A percentile compares a stretch with the other conserved stretches of the same genome.
These are phyloP conservation scores for Saccopteryx bilineata DNA, from an alignment of 2,113 vertebrate genomes.

Conservation along the genomic window DNA sequence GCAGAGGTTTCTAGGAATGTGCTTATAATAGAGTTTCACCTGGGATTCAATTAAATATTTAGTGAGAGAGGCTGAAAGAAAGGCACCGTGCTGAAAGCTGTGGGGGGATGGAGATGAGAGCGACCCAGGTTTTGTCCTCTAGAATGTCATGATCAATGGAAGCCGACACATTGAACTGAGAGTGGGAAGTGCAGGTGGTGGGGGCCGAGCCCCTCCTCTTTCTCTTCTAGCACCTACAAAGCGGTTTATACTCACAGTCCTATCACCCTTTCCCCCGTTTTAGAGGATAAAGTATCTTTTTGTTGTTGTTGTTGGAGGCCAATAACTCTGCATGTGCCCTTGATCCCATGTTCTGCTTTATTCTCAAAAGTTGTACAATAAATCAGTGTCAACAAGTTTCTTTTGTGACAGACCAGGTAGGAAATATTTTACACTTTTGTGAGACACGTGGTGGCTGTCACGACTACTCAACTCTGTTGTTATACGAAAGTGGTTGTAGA, in stretches of 20 bases:
- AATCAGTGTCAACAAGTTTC: not conserved
- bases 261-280: not conserved
- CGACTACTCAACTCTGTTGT: not conserved
- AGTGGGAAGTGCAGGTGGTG: not conserved
- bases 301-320: not conserved
- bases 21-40: constrained; percentile 81
- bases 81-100: constrained; percentile 27
- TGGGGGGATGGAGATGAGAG: constrained; percentile 37
- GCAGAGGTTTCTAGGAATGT: constrained; percentile 80
- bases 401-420: not conserved
- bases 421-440: constrained; percentile 13
- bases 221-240: not conserved
- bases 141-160: constrained; percentile 68
- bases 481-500: not conserved
- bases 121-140: constrained; percentile 72
- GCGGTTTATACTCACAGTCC: not conserved
- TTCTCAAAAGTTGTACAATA: constrained; percentile 5
- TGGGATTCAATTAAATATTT: constrained; percentile 84
- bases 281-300: not conserved
- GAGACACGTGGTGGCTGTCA: not conserved
- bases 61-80: constrained; percentile 73
- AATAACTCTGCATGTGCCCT: not conserved
- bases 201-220: not conserved
- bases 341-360: not conserved
- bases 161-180: constrained; percentile 34